phyloP scores from a whole-genome alignment of 2,113 vertebrate genomes.

The Pao palembangensis region DNA sequence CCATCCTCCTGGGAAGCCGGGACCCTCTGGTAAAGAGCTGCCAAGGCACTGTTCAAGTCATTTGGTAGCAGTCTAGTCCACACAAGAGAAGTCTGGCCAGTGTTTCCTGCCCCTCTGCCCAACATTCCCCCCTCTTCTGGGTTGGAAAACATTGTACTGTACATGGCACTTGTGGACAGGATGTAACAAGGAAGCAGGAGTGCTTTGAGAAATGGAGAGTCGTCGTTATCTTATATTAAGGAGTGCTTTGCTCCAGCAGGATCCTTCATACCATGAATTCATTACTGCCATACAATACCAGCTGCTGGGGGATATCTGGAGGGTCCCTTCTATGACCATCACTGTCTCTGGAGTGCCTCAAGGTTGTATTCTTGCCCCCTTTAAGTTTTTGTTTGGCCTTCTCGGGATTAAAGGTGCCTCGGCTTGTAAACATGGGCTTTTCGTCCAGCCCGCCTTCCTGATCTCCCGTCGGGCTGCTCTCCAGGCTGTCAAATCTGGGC shows the following conservation, averaged over 20 bases:
- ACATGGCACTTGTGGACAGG: constrained; percentile 63
- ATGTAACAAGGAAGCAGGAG: constrained; percentile 43
- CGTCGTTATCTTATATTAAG: constrained; percentile 4
- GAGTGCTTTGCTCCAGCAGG: constrained; percentile 28
- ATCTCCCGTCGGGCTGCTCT: constrained; percentile 60
- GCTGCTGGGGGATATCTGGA: constrained; percentile 78
- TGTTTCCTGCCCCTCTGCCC: constrained; percentile 18
- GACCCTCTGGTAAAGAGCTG: constrained; percentile 40
- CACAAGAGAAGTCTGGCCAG: constrained; percentile 32
- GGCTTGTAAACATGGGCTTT: constrained; percentile 84
- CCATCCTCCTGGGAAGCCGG: constrained; percentile 42
- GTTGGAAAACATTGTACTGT: constrained; percentile 31
- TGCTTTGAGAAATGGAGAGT: constrained; percentile 45
- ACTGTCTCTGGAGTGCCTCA: constrained; percentile 77
- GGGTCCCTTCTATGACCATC: constrained; percentile 75
- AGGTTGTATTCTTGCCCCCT: constrained; percentile 79
- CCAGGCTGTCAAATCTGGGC: constrained; percentile 25
- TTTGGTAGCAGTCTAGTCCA: constrained; percentile 30
- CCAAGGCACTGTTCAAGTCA: constrained; percentile 57
- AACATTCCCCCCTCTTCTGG: constrained; percentile 5
- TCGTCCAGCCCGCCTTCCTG: constrained; percentile 70
- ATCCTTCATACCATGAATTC: constrained; percentile 96
- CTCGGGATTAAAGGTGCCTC: constrained; percentile 91
- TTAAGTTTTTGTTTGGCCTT: constrained; percentile 92
- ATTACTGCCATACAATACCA: constrained; percentile 85